Evolutionary conservation across 2,888 invertebrate species (phyloP).

Genomic region (Andrena minutula): DNA sequence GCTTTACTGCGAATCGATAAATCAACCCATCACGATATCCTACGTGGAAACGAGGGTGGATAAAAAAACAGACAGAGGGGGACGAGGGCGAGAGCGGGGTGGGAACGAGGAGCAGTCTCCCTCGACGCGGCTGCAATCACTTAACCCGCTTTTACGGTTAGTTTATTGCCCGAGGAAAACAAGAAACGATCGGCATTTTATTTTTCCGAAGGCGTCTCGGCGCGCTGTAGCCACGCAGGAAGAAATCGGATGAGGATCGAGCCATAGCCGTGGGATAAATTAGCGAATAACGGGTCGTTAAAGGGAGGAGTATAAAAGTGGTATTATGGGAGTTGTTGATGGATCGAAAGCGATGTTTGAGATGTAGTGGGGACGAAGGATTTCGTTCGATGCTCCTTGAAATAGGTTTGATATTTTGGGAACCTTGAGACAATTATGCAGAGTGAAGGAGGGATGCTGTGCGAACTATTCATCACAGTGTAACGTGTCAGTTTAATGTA

Average conservation of each 20-base stretch:
- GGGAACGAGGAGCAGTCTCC: conserved; percentile 53
- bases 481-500: no score
- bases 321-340: neutral
- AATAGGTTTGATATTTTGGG: neutral
- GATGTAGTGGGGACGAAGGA: neutral
- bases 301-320: neutral
- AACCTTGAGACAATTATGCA: neutral
- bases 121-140: conserved; percentile 74
- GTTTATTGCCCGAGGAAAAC: conserved; percentile 74
- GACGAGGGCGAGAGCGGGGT: conserved; percentile 7
- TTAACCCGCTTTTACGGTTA: conserved; percentile 79
- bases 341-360: neutral
- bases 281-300: conserved; percentile 8
- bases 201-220: conserved; percentile 20
- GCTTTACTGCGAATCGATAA: conserved; percentile 66
- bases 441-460: neutral
- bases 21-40: conserved; percentile 56
- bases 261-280: conserved; percentile 33
- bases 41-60: conserved; percentile 37
- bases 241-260: conserved; percentile 32
- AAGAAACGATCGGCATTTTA: conserved; percentile 54
- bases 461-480: neutral
- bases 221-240: neutral
- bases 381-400: neutral
- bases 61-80: conserved; percentile 16